A percentile compares a stretch with the other conserved stretches of the same genome.
Evolutionary conservation across 2,113 vertebrate species (phyloP).

Genomic region (Neomonachus schauinslandi): DNA sequence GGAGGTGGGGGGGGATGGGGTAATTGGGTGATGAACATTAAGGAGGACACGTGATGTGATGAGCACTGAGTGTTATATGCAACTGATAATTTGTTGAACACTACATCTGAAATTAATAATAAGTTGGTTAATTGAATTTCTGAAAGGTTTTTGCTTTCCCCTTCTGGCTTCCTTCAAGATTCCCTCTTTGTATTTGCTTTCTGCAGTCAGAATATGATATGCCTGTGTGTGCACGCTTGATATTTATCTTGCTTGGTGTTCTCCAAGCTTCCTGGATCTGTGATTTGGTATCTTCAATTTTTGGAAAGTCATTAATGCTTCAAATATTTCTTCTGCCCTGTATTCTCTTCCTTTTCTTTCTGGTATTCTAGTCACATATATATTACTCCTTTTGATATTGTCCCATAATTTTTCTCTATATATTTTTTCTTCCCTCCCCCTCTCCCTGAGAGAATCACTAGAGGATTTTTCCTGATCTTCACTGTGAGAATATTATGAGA

Average conservation of each 20-base stretch:
- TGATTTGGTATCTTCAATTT: neutral
- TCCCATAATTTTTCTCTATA: neutral
- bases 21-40: too few species aligned
- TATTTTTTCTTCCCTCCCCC: neutral
- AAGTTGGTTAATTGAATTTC: neutral
- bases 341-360: neutral
- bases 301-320: neutral
- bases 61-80: too few species aligned
- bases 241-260: neutral
- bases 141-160: neutral
- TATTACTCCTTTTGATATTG: neutral
- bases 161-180: neutral
- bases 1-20: too few species aligned
- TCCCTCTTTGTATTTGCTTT: neutral
- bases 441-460: neutral
- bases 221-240: neutral
- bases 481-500: neutral
- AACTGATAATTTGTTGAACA: too few species aligned
- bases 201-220: neutral
- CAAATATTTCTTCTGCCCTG: neutral
- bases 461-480: neutral
- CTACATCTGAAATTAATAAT: too few species aligned
- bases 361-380: neutral
- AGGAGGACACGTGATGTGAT: too few species aligned
- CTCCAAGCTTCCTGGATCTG: neutral